Evolutionary conservation across 53 echinoderm and acorn worm species (phyloP).

Genomic region (Antedon mediterranea): DNA sequence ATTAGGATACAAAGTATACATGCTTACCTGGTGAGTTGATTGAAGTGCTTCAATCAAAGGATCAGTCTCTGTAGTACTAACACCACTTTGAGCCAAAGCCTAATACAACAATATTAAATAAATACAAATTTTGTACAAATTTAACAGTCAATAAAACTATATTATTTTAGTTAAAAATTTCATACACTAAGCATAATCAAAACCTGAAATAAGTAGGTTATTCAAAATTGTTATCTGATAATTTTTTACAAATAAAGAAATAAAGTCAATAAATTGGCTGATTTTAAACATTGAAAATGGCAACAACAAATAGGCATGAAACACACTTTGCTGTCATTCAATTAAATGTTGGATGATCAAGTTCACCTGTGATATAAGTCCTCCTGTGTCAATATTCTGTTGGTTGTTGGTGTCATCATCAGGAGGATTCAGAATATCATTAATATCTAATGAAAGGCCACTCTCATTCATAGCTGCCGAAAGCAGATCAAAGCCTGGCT

Average conservation of each 20-base stretch:
- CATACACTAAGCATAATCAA: too few relatives aligned
- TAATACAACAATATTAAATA: neutral
- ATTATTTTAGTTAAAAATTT: too few relatives aligned
- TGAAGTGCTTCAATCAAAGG: constrained; percentile 15
- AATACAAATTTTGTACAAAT: too few relatives aligned
- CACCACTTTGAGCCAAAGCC: constrained; percentile 40
- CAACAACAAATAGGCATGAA: too few relatives aligned
- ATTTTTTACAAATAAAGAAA: too few relatives aligned
- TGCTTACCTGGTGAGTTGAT: neutral
- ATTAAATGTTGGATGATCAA: neutral
- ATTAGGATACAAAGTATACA: neutral
- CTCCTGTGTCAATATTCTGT: constrained; percentile 5
- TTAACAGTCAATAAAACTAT: too few relatives aligned
- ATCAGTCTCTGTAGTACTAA: constrained; percentile 19
- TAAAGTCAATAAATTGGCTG: too few relatives aligned
- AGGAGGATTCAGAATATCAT: constrained; percentile 10
- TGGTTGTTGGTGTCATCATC: neutral
- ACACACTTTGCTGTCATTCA: too few relatives aligned
- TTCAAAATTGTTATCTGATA: too few relatives aligned
- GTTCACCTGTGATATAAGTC: constrained; percentile 16
- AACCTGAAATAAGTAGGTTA: too few relatives aligned
- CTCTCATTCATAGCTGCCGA: constrained; percentile 89
- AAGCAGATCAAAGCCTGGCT: constrained; percentile 37
- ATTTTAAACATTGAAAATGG: too few relatives aligned
- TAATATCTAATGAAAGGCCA: constrained; percentile 64